phyloP scores from a whole-genome alignment of 2,797 vertebrate species.

The Morus bassanus region DNA sequence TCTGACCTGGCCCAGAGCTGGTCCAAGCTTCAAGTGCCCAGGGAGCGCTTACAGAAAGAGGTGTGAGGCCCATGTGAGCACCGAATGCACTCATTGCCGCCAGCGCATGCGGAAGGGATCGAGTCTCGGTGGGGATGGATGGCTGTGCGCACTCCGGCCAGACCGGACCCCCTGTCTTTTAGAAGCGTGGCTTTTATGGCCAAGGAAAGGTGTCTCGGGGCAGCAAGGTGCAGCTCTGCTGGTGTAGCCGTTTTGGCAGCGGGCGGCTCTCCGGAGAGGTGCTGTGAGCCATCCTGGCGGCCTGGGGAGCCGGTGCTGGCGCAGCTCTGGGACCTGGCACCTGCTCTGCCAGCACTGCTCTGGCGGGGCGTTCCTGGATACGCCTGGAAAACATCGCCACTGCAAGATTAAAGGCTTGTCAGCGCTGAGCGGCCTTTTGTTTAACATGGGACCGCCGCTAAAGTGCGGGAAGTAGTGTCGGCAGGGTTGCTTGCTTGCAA shows the following conservation, averaged over 20 bases:
- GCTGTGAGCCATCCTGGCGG: neutral
- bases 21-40: neutral
- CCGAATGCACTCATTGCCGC: neutral
- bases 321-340: neutral
- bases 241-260: neutral
- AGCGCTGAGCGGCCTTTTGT: neutral
- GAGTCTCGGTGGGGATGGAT: neutral
- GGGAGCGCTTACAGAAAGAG: neutral
- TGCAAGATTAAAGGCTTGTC: neutral
- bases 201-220: neutral
- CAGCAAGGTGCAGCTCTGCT: neutral
- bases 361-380: neutral
- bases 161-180: neutral
- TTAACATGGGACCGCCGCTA: fast-evolving
- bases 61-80: neutral
- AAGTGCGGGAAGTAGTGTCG: too few species aligned
- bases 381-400: too few species aligned
- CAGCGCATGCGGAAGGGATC: neutral
- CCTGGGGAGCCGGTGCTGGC: neutral
- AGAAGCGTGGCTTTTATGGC: neutral
- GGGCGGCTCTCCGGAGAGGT: too few species aligned
- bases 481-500: neutral
- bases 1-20: neutral
- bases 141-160: fast-evolving
- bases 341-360: too few species aligned